Conservation (phyloP, 2,888 invertebrate species). For the Drosophila falleni region DNA sequence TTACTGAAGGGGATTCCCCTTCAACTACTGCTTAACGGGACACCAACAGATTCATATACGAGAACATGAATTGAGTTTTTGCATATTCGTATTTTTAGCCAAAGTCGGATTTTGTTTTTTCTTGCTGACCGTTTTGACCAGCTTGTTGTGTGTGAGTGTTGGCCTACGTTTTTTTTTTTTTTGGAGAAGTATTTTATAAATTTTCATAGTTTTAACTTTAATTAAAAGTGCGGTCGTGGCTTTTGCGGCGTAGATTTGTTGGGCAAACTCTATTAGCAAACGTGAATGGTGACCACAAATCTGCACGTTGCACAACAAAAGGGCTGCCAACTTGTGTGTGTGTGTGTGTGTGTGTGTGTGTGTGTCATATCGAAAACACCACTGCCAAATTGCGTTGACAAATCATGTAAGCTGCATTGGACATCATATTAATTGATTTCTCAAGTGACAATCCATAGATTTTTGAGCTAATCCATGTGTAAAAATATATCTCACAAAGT, state of each 20-base stretch:
- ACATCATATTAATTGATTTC: slow-evolving; percentile 9
- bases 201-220: slow-evolving; percentile 80
- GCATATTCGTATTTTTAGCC: slow-evolving; percentile 31
- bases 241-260: slow-evolving; percentile 66
- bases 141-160: neutral
- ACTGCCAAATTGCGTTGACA: slow-evolving; percentile 12
- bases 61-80: slow-evolving; percentile 52
- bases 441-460: neutral
- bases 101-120: slow-evolving; percentile 33
- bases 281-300: slow-evolving; percentile 23
- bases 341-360: slow-evolving; percentile 1
- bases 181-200: slow-evolving; percentile 69
- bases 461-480: neutral
- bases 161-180: slow-evolving; percentile 4
- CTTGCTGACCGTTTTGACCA: slow-evolving; percentile 7
- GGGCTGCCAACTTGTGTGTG: slow-evolving; percentile 7
- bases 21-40: slow-evolving; percentile 18
- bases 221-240: slow-evolving; percentile 77
- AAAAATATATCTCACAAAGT: slow-evolving; percentile 8
- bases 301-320: slow-evolving; percentile 18
- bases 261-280: slow-evolving; percentile 65
- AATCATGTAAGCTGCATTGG: neutral
- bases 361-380: neutral
- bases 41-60: slow-evolving; percentile 48
- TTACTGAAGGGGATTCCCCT: slow-evolving; percentile 9